phyloP scores from a whole-genome alignment of 2,888 invertebrate species.

The Bursaphelenchus okinawaensis region DNA sequence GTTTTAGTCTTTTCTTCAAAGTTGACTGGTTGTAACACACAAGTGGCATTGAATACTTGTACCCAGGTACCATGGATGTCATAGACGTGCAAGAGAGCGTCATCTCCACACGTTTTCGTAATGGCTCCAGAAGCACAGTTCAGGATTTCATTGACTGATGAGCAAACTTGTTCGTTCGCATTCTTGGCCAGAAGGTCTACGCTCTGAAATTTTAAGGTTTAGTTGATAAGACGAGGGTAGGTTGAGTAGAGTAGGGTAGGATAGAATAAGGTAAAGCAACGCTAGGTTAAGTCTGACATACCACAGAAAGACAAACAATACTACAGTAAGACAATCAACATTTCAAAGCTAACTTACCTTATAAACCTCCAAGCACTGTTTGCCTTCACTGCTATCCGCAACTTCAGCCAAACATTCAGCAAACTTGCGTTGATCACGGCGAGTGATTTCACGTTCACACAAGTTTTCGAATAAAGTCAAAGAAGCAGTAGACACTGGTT shows the following conservation, averaged over 20 bases:
- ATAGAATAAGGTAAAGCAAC: no score
- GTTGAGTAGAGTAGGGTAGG: no score
- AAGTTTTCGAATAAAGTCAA: slow-evolving; percentile 27
- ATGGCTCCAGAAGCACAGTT: slow-evolving; percentile 34
- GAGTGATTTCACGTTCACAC: slow-evolving; percentile 24
- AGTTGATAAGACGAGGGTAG: no score
- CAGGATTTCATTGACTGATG: slow-evolving; percentile 37
- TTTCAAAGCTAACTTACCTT: slow-evolving; percentile 14
- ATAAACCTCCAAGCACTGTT: slow-evolving; percentile 40
- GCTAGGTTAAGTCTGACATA: no score
- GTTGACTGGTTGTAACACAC: slow-evolving; percentile 7
- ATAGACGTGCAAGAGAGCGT: slow-evolving; percentile 51
- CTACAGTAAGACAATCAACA: slow-evolving; percentile 28
- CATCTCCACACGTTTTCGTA: slow-evolving; percentile 43
- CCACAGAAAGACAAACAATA: no score
- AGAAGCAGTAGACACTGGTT: slow-evolving; percentile 23
- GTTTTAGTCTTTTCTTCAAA: not conserved
- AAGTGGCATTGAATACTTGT: slow-evolving; percentile 32
- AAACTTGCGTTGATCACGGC: slow-evolving; percentile 18
- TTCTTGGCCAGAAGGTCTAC: slow-evolving; percentile 31
- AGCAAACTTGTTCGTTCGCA: slow-evolving; percentile 39
- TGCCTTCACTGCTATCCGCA: slow-evolving; percentile 33
- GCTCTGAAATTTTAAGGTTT: not conserved
- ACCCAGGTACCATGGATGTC: slow-evolving; percentile 45
- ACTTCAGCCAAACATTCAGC: slow-evolving; percentile 31